Conservation (phyloP, 2,113 vertebrate species). For the Pitta sordida region DNA sequence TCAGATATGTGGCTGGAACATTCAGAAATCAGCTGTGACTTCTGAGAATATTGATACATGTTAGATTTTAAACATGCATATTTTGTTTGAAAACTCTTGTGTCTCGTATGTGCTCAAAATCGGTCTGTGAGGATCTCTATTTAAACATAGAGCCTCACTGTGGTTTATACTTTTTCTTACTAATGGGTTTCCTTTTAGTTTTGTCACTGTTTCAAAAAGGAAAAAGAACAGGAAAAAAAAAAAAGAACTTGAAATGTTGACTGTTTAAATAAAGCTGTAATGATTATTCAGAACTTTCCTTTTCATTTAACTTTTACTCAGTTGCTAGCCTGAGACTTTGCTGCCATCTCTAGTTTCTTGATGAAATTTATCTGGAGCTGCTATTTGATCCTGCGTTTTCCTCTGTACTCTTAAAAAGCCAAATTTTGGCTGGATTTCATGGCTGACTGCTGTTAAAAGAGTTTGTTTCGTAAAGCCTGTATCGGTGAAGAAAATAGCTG, state of each 20-base stretch:
- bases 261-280: neutral
- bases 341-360: constrained; percentile 62
- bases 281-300: neutral
- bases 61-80: neutral
- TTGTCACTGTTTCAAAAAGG: neutral
- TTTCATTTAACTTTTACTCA: constrained; percentile 8
- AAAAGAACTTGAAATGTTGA: neutral
- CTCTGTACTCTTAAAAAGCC: neutral
- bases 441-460: neutral
- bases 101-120: neutral
- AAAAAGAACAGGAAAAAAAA: neutral
- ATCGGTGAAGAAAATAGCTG: neutral
- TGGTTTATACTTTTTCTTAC: neutral
- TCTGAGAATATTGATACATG: neutral
- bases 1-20: neutral
- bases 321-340: constrained; percentile 44
- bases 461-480: neutral
- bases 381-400: neutral
- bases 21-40: neutral
- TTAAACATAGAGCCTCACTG: neutral
- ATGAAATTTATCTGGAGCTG: constrained; percentile 34
- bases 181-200: neutral
- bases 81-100: neutral
- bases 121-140: neutral
- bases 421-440: neutral